Evolutionary conservation across 2,888 invertebrate genomes (phyloP), one percentile per base, ranked within the genome.

Genomic region (Plusia festucae): DNA sequence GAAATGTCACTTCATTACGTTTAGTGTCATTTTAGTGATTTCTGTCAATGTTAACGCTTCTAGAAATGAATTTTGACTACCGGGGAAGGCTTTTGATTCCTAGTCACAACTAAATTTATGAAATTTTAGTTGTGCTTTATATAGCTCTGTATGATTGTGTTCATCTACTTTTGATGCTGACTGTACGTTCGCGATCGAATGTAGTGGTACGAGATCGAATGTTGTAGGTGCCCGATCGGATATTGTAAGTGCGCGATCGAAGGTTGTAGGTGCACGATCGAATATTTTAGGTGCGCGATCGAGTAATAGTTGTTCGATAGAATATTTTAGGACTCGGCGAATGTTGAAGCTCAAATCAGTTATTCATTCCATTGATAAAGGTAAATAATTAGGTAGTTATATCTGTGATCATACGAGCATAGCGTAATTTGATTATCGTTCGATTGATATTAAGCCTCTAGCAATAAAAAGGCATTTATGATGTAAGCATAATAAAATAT

Each of bases 281-380:
- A 9, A 49, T 49, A 4, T 49, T 11, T 8, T 20, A 20, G 49
- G 5, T 20, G 18, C 9, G 11, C 20, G 49, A 20, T 49, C 9
- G 11, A 2, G 20, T 49, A n/a, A 2, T 32, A 49, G 27, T 9
- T 7, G n/a, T 18, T 34, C 7, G 24, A 49, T 49, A 8, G 53
- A 5, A 11, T 0, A 6, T 51, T 49, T 11, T 34, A 20, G 1
- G 51, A 56, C 51, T 65, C 56, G 61, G 49, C 34, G 49, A 60
- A 59, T 40, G 44, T 53, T 60, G 59, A 51, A 55, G 73, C 65
- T 76, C 76, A 76, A 70, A 57, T 58, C 59, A 71, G 53, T 46
- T 30, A 15, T 52, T 64, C 72, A 76, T 67, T 72, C 76, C 73
- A 74, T 57, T 74, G 72, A 76, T 61, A 58, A 60, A 70, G 60